A percentile compares a stretch with the other conserved stretches of the same genome.
These are phyloP conservation scores for Hermaeophaga mercurialis DNA, from an alignment of 2,888 invertebrate species.

Conservation along the genomic window DNA sequence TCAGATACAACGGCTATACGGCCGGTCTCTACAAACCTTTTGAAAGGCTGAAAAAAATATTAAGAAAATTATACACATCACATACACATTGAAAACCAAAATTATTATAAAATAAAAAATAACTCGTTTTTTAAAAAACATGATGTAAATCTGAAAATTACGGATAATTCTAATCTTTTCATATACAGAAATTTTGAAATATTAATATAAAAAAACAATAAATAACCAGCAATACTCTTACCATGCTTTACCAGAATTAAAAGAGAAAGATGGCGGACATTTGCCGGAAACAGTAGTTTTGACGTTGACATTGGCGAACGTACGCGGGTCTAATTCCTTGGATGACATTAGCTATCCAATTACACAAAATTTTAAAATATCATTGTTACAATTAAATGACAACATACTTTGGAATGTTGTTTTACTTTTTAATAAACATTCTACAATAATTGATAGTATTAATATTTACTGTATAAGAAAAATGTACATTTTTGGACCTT, in stretches of 20 bases:
- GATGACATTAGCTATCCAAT: no score
- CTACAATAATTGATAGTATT: no score
- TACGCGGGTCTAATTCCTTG: no score
- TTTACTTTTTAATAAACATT: no score
- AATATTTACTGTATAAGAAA: no score
- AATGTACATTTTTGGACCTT: no score
- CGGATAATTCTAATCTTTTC: not conserved
- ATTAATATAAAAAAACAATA: conserved; percentile 7
- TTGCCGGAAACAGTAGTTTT: conserved; percentile 10
- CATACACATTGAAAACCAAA: not conserved
- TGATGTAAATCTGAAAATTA: not conserved
- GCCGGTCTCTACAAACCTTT: conserved; percentile 95
- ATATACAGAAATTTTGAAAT: not conserved
- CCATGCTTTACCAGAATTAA: conserved; percentile 37
- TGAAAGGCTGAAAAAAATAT: conserved; percentile 70
- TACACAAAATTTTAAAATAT: no score
- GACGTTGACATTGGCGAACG: not conserved
- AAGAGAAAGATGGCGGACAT: conserved; percentile 18
- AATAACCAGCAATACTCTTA: conserved; percentile 23
- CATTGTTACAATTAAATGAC: no score
- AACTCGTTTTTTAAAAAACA: not conserved
- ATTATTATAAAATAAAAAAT: not conserved
- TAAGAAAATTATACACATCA: not conserved
- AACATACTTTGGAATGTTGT: no score
- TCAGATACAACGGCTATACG: conserved; percentile 94